Percentiles rank a stretch among this genome's conserved stretches.
phyloP scores from a whole-genome alignment of 1,140 invertebrate genomes.

The Oryctes rhinoceros region DNA sequence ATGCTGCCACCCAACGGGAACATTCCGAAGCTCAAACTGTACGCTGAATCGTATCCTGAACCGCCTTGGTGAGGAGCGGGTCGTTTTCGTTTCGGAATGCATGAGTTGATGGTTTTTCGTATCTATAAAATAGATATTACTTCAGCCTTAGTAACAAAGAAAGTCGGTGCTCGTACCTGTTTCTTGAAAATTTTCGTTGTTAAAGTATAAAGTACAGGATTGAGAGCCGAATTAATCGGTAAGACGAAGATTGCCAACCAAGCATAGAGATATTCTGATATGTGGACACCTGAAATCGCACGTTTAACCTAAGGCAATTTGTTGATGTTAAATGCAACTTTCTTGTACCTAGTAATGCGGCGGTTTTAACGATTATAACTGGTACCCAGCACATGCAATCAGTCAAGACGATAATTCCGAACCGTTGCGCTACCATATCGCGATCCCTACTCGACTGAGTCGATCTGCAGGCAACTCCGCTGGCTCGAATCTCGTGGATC shows the following conservation, averaged over 20 bases:
- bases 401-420: constrained; percentile 67
- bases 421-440: constrained; percentile 65
- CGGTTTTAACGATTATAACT: constrained; percentile 68
- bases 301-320: neutral
- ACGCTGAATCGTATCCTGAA: constrained; percentile 51
- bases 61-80: constrained; percentile 43
- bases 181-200: constrained; percentile 69
- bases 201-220: constrained; percentile 76
- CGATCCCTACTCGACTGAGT: constrained; percentile 66
- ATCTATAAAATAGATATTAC: constrained; percentile 42
- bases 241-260: constrained; percentile 75
- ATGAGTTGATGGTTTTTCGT: constrained; percentile 49
- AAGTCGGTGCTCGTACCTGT: constrained; percentile 56
- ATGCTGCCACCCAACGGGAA: constrained; percentile 50
- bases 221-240: constrained; percentile 76
- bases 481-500: constrained; percentile 67
- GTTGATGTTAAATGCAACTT: neutral
- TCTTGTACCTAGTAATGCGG: constrained; percentile 65
- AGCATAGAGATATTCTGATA: constrained; percentile 67
- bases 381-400: constrained; percentile 74
- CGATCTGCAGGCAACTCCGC: constrained; percentile 65
- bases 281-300: constrained; percentile 59
- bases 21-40: constrained; percentile 53
- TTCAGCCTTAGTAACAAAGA: too few species aligned
- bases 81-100: constrained; percentile 46